Evolutionary conservation across 1,140 invertebrate species (phyloP), one percentile per base, ranked within the genome.

Genomic region (Bombus sibiricus): DNA sequence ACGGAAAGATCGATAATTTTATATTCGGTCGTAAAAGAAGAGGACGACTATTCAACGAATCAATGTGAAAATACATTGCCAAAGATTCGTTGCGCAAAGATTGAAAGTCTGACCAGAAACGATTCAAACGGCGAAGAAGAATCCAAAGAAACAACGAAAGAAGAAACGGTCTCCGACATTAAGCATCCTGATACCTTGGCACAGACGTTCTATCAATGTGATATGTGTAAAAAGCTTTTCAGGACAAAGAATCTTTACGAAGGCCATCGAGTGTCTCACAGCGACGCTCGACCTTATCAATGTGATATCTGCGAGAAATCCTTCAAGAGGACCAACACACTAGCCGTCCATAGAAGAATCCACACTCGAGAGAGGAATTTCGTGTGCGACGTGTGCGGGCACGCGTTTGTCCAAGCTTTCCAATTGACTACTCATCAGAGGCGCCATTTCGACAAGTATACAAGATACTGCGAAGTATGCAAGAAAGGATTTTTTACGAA

Each of bases 201-300:
- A 10, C 83, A 89, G 57, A 75, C 62, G 1, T 82, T 79, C 88
- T 95, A 93, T 41, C 86, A 93, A 53, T 96, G 96, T 87, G 88
- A 91, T 10, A 77, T 94, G 25, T 96, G 96, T 85, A 76, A 86
- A 6, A 96, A 96, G 80, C 89, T 89, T 28, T 95, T 96, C 80
- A 85, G 89, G 47, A 92, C 94, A 8, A 96, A 96, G 85, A 95
- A 95, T 86, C 93, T 96, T 1, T 95, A 96, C 86, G 95, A 96
- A 9, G 93, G 94, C 13, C 95, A 96, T 43, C 88, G 94, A 39
- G 92, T 95, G 12, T 75, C 95, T 18, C 96, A 96, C 91, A 93
- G 92, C 32, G 92, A 93, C 6, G 93, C 91, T 0, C 94, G 95
- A 4, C 96, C 96, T 0, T 95, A 95, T 89, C 84, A 93, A 9